Base-by-base conservation (phyloP, 2,113 vertebrate genomes). In the Sterrhoptilus dennistouni region DNA sequence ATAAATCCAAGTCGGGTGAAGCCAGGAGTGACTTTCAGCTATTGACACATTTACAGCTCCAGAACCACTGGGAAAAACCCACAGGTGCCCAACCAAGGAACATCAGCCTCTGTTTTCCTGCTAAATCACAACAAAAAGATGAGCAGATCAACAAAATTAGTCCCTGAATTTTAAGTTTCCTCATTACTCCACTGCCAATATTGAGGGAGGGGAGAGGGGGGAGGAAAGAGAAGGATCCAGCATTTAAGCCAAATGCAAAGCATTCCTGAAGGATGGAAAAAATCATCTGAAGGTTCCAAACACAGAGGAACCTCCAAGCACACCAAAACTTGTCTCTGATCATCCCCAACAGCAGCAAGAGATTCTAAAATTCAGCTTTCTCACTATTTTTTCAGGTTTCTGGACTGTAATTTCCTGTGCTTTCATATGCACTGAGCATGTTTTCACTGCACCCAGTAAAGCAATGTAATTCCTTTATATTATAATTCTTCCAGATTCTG, bases 61-160 rank as follows among this genome's bases (percentile, higher is more conserved):
- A 82, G 27, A 89, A 35, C 17, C 25, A 33, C 2, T 9, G n/a
- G 15, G 63, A 27, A 56, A 60, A n/a, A 8, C 5, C 36, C 38
- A 15, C 33, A 7, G 9, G 12, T 24, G 78, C 20, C 57, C 64
- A 44, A 14, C 7, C 38, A 54, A 42, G 56, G 8, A 92, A 21
- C 25, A 45, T 6, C 47, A 63, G 23, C 27, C 47, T 70, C 63
- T 53, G 17, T 5, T 16, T n/a, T 75, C 69, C 70, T 66, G 35
- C 40, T 45, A 12, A 54, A 82, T 1, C 29, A 17, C 27, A 89
- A 64, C 4, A 27, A 53, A 69, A 75, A 66, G 5, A 42, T 10
- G 23, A 82, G 18, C 0, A 75, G 12, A 38, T 8, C 0, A 3
- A 49, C 13, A 35, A 25, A 45, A 74, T 27, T 0, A 31, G 3